Evolutionary conservation across 1,140 invertebrate species (phyloP), one percentile per base, ranked within the genome.

Genomic region (Odontomachus brunneus): DNA sequence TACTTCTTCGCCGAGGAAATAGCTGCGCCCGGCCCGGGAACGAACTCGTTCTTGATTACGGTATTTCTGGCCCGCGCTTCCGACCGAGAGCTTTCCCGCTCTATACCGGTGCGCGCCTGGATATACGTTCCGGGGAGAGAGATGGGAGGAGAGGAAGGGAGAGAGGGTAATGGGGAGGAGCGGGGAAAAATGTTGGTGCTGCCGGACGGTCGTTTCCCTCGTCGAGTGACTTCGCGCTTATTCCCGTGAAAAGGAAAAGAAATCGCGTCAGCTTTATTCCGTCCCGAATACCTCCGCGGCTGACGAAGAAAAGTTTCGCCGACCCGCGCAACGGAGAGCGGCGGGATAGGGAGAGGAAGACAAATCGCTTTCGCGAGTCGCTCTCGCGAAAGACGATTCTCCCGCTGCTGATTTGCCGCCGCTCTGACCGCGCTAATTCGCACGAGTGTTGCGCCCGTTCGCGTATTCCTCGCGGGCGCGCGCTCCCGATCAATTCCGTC

Each of bases 31-130:
- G 19, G 24, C 33, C 53, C 48, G 48, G 24, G 65, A 60, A 26
- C 75, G 51, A 80, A 53, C 86, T 83, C 67, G 29, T 72, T 83
- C 85, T 84, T 87, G 74, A 89, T 87, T 88, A 82, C 82, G 44
- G 53, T 66, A 76, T 84, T 84, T 67, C 87, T 86, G 33, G 19
- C 69, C 24, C 14, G 11, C 57, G 53, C 65, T 88, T 84, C 73
- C 76, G 14, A 59, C 29, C n/a, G n/a, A 38, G 60, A 66, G 49
- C 55, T 83, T 82, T 66, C 33, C 49, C 12, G 29, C 5, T 3
- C 44, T 53, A 53, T 14, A n/a, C 38, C 38, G 38, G 38, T 44
- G 38, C 38, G 57, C 55, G 75, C 51, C 44, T 38, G n/a, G 65
- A 69, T 75, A 29, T 17, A 60, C 33, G 29, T 14, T 53, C 62